phyloP scores from a whole-genome alignment of 1,140 invertebrate genomes.

The Phthorimaea operculella region DNA sequence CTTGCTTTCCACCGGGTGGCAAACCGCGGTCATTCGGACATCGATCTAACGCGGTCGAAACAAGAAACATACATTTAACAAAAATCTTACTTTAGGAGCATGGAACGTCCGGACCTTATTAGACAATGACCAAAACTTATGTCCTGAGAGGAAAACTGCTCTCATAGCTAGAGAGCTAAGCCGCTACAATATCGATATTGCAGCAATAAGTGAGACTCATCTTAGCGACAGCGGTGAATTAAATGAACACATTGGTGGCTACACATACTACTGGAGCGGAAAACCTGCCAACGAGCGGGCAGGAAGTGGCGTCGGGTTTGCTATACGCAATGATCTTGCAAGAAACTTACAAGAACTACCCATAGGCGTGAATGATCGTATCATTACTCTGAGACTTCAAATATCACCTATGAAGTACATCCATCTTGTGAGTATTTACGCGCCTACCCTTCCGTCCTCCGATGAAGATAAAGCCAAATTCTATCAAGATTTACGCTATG shows the following conservation, averaged over 20 bases:
- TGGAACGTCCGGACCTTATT: constrained; percentile 19
- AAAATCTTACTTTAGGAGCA: no score
- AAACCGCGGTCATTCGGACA: constrained; percentile 18
- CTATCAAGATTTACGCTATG: constrained; percentile 8
- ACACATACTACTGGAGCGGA: constrained; percentile 22
- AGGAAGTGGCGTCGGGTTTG: constrained; percentile 19
- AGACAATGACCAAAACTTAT: constrained; percentile 13
- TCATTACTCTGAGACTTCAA: constrained; percentile 15
- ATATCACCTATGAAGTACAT: constrained; percentile 5
- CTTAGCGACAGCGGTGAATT: constrained; percentile 15
- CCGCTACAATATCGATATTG: no score
- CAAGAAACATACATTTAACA: constrained; percentile 1
- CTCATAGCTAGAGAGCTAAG: constrained; percentile 18
- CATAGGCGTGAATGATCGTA: constrained; percentile 2
- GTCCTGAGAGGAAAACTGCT: constrained; percentile 22
- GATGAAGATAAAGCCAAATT: constrained; percentile 17
- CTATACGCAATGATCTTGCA: constrained; percentile 10
- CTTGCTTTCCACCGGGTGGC: constrained; percentile 6
- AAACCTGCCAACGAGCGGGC: constrained; percentile 8
- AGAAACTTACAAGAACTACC: constrained; percentile 11
- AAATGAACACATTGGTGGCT: constrained; percentile 16
- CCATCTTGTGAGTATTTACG: constrained; percentile 10
- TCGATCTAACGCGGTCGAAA: constrained; percentile 17
- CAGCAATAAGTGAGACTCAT: constrained; percentile 20
- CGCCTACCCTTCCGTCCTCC: no score